phyloP scores from a whole-genome alignment of 2,888 invertebrate genomes.

The Dynastes maya region DNA sequence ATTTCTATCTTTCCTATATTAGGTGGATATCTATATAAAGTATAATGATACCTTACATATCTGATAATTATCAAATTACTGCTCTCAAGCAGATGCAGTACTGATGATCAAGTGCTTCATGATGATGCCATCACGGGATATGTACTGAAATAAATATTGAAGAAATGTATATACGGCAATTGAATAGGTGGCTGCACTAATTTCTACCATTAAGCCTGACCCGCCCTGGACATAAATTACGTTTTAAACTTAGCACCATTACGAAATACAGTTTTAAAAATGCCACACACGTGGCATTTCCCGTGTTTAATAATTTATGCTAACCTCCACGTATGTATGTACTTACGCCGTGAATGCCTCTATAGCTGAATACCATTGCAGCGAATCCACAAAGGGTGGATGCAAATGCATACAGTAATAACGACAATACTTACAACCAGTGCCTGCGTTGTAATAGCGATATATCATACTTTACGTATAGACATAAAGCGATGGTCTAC shows the following conservation, averaged over 20 bases:
- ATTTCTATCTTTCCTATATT: neutral
- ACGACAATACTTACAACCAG: conserved; percentile 3
- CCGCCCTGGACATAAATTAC: conserved; percentile 31
- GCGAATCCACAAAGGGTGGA: conserved; percentile 19
- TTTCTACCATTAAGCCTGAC: conserved; percentile 19
- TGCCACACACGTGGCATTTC: conserved; percentile 30
- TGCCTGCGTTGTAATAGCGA: neutral
- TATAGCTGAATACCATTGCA: neutral
- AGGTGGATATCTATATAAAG: no score
- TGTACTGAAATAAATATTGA: conserved; percentile 17
- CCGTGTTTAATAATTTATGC: conserved; percentile 25
- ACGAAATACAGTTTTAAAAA: conserved; percentile 37
- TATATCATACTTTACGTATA: conserved; percentile 27
- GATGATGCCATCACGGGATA: neutral
- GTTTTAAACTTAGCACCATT: conserved; percentile 18
- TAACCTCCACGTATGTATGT: conserved; percentile 3
- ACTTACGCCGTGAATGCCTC: neutral
- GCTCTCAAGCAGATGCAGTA: conserved; percentile 9
- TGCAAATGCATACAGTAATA: conserved; percentile 25
- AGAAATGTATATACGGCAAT: conserved; percentile 25
- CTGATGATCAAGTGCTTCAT: neutral
- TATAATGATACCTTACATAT: no score
- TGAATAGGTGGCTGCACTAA: conserved; percentile 34
- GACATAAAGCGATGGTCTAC: neutral
- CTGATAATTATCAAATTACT: conserved; percentile 26